Percentiles rank a stretch among this genome's conserved stretches.
Evolutionary conservation across 2,888 invertebrate species (phyloP).

Genomic region (Tetrapedia diversipes): DNA sequence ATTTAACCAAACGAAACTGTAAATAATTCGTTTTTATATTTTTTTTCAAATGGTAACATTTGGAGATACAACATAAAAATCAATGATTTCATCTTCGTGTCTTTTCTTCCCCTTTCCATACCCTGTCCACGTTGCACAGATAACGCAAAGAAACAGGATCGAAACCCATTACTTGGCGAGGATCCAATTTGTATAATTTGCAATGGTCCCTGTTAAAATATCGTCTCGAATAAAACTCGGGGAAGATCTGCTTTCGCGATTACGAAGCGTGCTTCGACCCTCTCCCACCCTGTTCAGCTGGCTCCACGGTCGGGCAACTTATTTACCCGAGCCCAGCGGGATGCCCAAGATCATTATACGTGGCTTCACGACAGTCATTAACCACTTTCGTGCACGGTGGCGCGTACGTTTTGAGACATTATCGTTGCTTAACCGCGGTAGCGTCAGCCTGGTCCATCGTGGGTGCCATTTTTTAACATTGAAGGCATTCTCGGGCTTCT

Average conservation of each 20-base stretch:
- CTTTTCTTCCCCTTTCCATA: background rate
- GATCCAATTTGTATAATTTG: constrained; percentile 38
- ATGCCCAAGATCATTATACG: constrained; percentile 51
- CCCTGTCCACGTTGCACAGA: background rate
- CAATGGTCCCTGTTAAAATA: constrained; percentile 26
- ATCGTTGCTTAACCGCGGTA: too few species aligned
- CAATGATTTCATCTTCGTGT: constrained; percentile 6
- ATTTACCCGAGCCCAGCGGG: constrained; percentile 53
- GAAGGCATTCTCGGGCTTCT: too few species aligned
- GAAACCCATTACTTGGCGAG: constrained; percentile 22
- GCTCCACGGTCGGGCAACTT: constrained; percentile 11
- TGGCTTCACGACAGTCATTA: constrained; percentile 51
- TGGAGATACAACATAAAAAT: too few species aligned
- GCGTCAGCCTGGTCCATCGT: too few species aligned
- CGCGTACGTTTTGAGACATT: constrained; percentile 44
- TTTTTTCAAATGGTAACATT: too few species aligned
- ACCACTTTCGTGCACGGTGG: constrained; percentile 53
- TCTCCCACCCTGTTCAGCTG: background rate
- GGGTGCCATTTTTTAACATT: too few species aligned
- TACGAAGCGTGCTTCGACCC: background rate
- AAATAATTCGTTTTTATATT: too few species aligned
- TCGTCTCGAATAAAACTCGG: constrained; percentile 36
- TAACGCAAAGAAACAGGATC: constrained; percentile 18
- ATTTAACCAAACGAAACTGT: too few species aligned
- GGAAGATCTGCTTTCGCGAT: constrained; percentile 40